phyloP scores from a whole-genome alignment of 2,113 vertebrate species.

The Lasiurus borealis region DNA sequence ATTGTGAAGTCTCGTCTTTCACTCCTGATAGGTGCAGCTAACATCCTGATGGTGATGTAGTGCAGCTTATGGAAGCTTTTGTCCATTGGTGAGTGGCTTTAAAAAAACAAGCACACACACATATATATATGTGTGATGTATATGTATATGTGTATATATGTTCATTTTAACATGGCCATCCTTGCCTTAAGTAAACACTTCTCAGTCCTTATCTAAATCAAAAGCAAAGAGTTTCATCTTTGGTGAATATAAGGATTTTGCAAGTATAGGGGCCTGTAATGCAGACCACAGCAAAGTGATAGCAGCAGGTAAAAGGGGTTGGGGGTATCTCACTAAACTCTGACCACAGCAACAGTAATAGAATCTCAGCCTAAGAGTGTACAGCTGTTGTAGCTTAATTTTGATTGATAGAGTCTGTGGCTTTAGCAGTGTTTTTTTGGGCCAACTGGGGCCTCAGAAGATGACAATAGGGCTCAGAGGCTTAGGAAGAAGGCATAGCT shows the following conservation, averaged over 20 bases:
- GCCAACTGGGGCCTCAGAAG: background rate
- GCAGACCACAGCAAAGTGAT: background rate
- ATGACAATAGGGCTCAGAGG: background rate
- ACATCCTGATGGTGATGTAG: too few species aligned
- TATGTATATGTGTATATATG: background rate
- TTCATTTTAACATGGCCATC: constrained; percentile 14
- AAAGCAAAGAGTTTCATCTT: background rate
- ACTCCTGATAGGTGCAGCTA: background rate
- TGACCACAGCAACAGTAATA: background rate
- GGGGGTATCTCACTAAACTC: background rate
- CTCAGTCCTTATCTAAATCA: background rate
- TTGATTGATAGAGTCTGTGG: background rate
- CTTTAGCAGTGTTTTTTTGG: background rate
- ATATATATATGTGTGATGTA: background rate
- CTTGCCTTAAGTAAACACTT: background rate
- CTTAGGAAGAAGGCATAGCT: background rate
- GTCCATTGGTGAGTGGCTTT: background rate
- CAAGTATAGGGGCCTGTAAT: background rate
- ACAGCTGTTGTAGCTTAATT: background rate
- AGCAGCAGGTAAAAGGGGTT: background rate
- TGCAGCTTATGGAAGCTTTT: background rate
- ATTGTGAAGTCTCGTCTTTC: background rate
- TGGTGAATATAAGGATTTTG: background rate
- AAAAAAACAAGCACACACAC: background rate
- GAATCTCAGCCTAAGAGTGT: background rate